phyloP scores from a whole-genome alignment of 1,140 invertebrate species.

The Drosophila truncata region DNA sequence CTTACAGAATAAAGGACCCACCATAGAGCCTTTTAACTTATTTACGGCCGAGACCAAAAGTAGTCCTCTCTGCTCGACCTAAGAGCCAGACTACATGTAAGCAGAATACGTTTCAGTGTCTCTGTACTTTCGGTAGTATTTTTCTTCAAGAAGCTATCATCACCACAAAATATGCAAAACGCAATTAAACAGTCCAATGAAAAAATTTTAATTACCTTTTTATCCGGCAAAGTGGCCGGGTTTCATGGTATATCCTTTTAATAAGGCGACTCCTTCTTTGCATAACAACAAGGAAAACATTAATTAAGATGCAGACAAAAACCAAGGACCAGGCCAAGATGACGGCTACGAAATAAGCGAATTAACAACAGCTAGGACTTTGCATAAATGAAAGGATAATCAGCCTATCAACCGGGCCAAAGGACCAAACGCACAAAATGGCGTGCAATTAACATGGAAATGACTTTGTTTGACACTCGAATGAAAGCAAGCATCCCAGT shows the following conservation, averaged over 20 bases:
- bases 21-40: conserved; percentile 63
- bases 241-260: conserved; percentile 68
- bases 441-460: conserved; percentile 81
- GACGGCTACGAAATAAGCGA: conserved; percentile 67
- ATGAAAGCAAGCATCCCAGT: conserved; percentile 36
- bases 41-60: conserved; percentile 57
- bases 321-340: conserved; percentile 23
- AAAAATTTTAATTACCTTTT: conserved; percentile 77
- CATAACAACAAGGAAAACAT: conserved; percentile 78
- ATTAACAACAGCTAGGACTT: conserved; percentile 77
- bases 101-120: background rate
- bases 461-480: conserved; percentile 78
- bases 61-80: conserved; percentile 49
- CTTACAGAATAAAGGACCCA: conserved; percentile 48
- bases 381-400: conserved; percentile 84
- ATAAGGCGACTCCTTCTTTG: conserved; percentile 68
- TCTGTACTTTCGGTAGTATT: background rate
- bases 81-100: conserved; percentile 24
- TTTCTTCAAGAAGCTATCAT: conserved; percentile 5
- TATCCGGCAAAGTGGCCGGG: conserved; percentile 57
- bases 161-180: conserved; percentile 74
- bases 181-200: conserved; percentile 67
- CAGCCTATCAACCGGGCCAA: conserved; percentile 62
- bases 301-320: conserved; percentile 79
- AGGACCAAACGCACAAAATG: conserved; percentile 66